These are phyloP conservation scores for Anoplolepis gracilipes DNA, from an alignment of 1,140 invertebrate species.

Conservation along the genomic window DNA sequence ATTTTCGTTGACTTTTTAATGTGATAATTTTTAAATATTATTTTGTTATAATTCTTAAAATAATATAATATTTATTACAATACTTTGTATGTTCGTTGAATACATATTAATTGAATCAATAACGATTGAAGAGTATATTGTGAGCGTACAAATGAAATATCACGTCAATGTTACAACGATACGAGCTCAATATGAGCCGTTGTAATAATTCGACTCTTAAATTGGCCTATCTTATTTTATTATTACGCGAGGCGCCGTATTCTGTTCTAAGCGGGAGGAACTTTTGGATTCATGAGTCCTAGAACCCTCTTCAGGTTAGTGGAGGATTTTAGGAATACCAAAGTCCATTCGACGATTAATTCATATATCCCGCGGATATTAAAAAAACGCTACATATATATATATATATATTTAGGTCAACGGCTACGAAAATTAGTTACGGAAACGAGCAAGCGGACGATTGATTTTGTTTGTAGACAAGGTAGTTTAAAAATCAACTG, in stretches of 20 bases:
- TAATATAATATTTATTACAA: constrained; percentile 16
- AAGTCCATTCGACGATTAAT: constrained; percentile 21
- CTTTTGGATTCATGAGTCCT: constrained; percentile 20
- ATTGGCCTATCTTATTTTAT: constrained; percentile 77
- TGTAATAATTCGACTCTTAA: constrained; percentile 73
- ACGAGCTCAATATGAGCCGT: constrained; percentile 83
- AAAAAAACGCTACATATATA: constrained; percentile 34
- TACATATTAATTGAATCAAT: not conserved
- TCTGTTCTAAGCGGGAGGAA: constrained; percentile 35
- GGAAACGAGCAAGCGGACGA: constrained; percentile 2
- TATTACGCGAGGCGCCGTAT: constrained; percentile 74
- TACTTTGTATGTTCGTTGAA: constrained; percentile 4
- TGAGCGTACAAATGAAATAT: constrained; percentile 82
- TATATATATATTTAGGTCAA: constrained; percentile 19
- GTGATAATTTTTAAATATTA: not conserved
- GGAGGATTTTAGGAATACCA: constrained; percentile 51
- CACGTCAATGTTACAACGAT: constrained; percentile 75
- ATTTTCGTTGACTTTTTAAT: not conserved
- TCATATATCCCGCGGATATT: constrained; percentile 12
- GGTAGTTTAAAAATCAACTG: not conserved
- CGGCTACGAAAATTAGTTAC: constrained; percentile 26
- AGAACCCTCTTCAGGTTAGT: not conserved
- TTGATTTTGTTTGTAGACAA: constrained; percentile 9
- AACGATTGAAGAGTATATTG: constrained; percentile 26
- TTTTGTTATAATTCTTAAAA: too few species aligned